These are phyloP conservation scores for Zaprionus capensis DNA, from an alignment of 1,140 invertebrate species.

Conservation along the genomic window DNA sequence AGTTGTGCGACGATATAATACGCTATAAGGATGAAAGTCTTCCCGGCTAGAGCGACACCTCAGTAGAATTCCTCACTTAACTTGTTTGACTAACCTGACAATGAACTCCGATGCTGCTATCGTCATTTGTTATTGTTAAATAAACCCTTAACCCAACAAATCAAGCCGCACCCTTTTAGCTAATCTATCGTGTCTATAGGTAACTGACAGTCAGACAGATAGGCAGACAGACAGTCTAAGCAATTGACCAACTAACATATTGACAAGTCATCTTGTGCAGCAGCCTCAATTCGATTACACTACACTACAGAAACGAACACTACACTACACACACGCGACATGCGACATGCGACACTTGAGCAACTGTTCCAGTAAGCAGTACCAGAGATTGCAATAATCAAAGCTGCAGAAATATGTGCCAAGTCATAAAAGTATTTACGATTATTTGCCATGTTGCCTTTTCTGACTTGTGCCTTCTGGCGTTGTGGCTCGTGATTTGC, in stretches of 20 bases:
- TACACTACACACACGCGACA: background rate
- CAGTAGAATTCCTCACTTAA: slow-evolving; percentile 1
- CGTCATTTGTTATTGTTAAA: slow-evolving; percentile 6
- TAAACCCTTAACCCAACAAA: slow-evolving; percentile 26
- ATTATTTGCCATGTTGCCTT: slow-evolving; percentile 9
- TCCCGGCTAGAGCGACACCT: background rate
- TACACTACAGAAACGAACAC: background rate
- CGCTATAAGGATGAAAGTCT: too few species aligned
- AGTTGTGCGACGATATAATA: too few species aligned
- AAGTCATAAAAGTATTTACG: slow-evolving; percentile 59
- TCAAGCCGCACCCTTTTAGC: slow-evolving; percentile 40
- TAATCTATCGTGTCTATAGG: slow-evolving; percentile 31
- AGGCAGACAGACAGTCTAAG: background rate
- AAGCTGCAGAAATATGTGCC: slow-evolving; percentile 76
- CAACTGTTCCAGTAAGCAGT: slow-evolving; percentile 13
- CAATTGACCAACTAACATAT: slow-evolving; percentile 24
- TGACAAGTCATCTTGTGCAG: slow-evolving; percentile 30
- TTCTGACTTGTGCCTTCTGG: background rate
- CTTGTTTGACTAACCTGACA: slow-evolving; percentile 10
- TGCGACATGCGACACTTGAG: background rate
- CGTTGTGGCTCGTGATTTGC: slow-evolving; percentile 28
- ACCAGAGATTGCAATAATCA: slow-evolving; percentile 70
- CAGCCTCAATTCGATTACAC: slow-evolving; percentile 1
- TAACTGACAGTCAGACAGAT: slow-evolving; percentile 5
- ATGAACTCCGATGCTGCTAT: background rate